Base-by-base conservation (phyloP, 2,797 vertebrate species). In the Clarias fuscus region DNA sequence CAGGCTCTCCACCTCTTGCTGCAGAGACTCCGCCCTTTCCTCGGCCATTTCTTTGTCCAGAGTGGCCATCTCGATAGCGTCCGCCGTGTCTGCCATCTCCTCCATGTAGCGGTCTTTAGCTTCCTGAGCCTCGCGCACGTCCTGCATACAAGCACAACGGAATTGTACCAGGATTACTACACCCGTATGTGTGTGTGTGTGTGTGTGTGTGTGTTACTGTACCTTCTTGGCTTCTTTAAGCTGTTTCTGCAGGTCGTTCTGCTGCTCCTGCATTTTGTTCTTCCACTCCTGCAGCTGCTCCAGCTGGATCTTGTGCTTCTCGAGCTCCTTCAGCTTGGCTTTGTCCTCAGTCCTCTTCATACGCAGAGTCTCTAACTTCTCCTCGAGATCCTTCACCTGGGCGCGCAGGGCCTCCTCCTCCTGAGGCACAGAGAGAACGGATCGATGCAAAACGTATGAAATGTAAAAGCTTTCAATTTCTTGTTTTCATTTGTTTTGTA, bases 21-120 rank as follows among this genome's bases (percentile, higher is more conserved):
- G 98, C 91, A 99, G 93, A 0, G 98, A 99, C 93, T 99, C 98
- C 0, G 97, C 97, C 20, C 97, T 91, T 91, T 99, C 98, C 67
- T 99, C 98, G 0, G 98, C 98, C 98, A 99, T 99, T 94, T 99
- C 98, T 92, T 99, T 99, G 93, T 99, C 98, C 93, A 99, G 95
- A 0, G 98, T 99, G 62, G 98, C 98, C 98, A 99, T 99, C 91
- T 99, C 98, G 0, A 99, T 98, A 22, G 98, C 98, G 0, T 99
- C 98, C 0, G 98, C 98, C 0, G 98, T 99, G 92, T 99, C 98
- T 0, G 98, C 96, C 98, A 99, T 99, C 94, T 99, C 98, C 88
- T 99, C 98, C 97, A 98, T 99, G 94, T 99, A 99, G 86, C 94
- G 96, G 5, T 99, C 98, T 91, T 98, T 97, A 6, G 96, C 96